Evolutionary conservation across 23 tunicate species (phyloP).

Genomic region (Botrylloides violaceus): DNA sequence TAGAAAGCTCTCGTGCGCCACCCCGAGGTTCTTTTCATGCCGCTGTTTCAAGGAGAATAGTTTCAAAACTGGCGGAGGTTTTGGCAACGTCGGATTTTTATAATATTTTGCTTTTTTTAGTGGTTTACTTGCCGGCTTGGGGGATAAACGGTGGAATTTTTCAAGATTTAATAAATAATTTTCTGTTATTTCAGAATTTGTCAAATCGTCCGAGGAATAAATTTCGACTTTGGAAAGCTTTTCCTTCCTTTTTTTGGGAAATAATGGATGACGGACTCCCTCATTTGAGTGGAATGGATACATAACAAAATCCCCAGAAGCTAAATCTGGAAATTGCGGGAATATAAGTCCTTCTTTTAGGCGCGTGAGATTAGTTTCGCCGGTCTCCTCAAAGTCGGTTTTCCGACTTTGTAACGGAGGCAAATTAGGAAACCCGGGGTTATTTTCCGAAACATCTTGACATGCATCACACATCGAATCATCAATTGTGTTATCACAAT

Average conservation of each 20-base stretch:
- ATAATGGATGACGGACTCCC: conserved; percentile 3
- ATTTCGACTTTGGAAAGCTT: conserved; percentile 10
- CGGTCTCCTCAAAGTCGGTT: neutral
- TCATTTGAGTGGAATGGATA: conserved; percentile 1
- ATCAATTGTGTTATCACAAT: neutral
- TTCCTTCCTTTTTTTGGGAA: conserved; percentile 9
- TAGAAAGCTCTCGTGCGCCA: conserved; percentile 31
- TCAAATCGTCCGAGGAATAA: conserved; percentile 2
- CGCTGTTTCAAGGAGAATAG: conserved; percentile 44
- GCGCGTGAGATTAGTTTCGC: neutral
- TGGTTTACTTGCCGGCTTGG: neutral
- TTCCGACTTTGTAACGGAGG: too few species aligned
- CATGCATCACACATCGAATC: too few species aligned
- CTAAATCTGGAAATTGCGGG: conserved; percentile 1
- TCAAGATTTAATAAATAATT: neutral
- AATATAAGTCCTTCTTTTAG: neutral
- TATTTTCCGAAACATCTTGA: neutral
- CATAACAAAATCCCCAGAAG: neutral
- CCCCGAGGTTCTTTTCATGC: conserved; percentile 25
- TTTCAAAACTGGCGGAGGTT: conserved; percentile 6
- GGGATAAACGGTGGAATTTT: neutral
- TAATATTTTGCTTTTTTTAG: neutral
- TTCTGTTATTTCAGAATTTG: neutral
- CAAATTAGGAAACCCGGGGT: too few species aligned
- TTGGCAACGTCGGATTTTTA: neutral